Base-by-base conservation (phyloP, 2,888 invertebrate genomes). In the Apotomis turbidana region DNA sequence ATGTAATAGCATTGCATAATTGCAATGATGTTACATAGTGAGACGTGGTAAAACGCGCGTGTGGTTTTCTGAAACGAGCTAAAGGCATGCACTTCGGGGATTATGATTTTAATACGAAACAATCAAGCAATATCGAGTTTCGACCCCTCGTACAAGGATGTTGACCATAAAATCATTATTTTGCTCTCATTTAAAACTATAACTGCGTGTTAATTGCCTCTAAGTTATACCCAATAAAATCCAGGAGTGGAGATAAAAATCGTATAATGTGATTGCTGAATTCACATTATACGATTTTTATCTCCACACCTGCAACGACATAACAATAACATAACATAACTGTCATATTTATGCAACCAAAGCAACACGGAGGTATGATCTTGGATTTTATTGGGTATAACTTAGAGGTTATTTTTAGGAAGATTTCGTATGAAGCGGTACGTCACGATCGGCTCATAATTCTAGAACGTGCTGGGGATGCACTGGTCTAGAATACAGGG, bases 361-460 rank as follows among this genome's bases (percentile, higher is more conserved):
- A 8, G 4, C 10, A 27, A 41, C 13, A 63, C 15, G 27, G 46
- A n/a, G 54, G 10, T 27, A 12, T 27, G 57, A 57, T 6, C 12
- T 58, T 67, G 36, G 36, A 52, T 13, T 36, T n/a, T 67, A 49
- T n/a, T 4, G 0, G 27, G 60, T 71, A 71, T 68, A 74, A 74
- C 76, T 74, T 76, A 76, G 70, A 54, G 75, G 64, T 64, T 70
- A 59, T 68, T 64, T 68, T 59, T 68, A 59, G 58, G 51, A 68
- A 6, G 51, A 27, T 58, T 71, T 64, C 66, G 67, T 78, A 75
- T 57, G 64, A 77, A 41, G 80, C 79, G 79, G 79, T 76, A 73
- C 81, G 88, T 88, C 90, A 91, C 90, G 91, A 85, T 79, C 81
- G 77, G 75, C 83, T 85, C 90, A 89, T 91, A 90, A 90, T 85